Evolutionary conservation across 2,113 vertebrate species (phyloP).

Genomic region (Labrus mixtus): DNA sequence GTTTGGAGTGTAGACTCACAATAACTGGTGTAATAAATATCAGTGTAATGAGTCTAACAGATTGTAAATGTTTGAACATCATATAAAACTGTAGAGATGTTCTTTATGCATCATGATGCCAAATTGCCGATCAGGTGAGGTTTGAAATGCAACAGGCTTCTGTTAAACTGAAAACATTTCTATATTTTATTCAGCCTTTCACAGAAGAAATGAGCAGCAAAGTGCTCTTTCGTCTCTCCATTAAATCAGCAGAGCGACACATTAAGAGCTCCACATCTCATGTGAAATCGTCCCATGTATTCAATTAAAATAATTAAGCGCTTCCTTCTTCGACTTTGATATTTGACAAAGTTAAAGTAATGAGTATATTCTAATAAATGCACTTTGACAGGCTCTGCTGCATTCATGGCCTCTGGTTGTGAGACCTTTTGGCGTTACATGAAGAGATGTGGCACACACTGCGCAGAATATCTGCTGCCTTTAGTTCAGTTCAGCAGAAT

Average conservation of each 20-base stretch:
- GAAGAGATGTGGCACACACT: slow-evolving; percentile 73
- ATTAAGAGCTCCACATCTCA: background rate
- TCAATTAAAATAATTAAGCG: slow-evolving; percentile 47
- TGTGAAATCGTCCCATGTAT: slow-evolving; percentile 35
- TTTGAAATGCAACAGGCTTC: background rate
- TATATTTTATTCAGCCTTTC: background rate
- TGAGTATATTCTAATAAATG: slow-evolving; percentile 66
- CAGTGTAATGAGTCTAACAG: too few relatives aligned
- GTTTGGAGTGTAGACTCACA: too few relatives aligned
- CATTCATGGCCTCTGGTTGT: slow-evolving; percentile 66
- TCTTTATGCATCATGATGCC: too few relatives aligned
- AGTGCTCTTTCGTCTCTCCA: background rate
- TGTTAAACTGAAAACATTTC: background rate
- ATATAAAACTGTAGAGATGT: too few relatives aligned
- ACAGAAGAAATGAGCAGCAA: background rate
- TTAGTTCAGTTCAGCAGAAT: slow-evolving; percentile 63
- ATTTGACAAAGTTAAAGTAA: slow-evolving; percentile 63
- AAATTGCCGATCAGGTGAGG: background rate
- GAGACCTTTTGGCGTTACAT: slow-evolving; percentile 59
- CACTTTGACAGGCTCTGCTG: slow-evolving; percentile 66
- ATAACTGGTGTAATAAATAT: too few relatives aligned
- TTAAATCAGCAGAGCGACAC: background rate
- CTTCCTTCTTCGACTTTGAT: background rate
- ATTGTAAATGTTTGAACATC: too few relatives aligned
- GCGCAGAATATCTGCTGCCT: slow-evolving; percentile 62